phyloP scores from a whole-genome alignment of 2,797 vertebrate genomes.

The Hipposideros larvatus region DNA sequence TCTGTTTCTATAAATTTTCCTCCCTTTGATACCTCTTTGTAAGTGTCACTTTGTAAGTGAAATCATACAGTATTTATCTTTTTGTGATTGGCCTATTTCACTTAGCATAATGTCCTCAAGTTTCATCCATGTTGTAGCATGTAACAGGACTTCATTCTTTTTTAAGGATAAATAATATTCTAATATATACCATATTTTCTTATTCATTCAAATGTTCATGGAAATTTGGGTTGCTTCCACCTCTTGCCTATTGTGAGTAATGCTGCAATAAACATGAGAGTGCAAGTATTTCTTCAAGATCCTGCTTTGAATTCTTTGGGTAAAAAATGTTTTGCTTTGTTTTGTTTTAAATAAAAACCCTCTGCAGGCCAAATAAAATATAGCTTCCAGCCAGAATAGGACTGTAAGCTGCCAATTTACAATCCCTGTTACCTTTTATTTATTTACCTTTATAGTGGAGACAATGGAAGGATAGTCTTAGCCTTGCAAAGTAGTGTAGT shows the following conservation, averaged over 20 bases:
- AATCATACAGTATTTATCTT: background rate
- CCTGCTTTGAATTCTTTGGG: constrained; percentile 36
- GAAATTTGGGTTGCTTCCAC: background rate
- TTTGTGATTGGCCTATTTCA: background rate
- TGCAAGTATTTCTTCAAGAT: background rate
- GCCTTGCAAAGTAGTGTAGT: background rate
- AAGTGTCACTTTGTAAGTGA: no score
- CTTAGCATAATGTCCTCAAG: background rate
- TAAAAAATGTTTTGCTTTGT: background rate
- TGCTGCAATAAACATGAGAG: background rate
- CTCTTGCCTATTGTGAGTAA: background rate
- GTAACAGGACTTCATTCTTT: constrained; percentile 34
- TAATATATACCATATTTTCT: background rate
- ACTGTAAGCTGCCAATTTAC: background rate
- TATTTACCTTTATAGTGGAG: constrained; percentile 1
- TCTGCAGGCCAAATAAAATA: constrained; percentile 45
- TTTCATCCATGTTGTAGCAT: background rate
- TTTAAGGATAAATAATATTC: background rate
- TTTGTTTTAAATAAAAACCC: background rate
- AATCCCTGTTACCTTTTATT: background rate
- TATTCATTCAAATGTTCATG: background rate
- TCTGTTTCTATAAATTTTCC: background rate
- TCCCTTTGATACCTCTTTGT: background rate
- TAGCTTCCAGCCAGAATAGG: background rate
- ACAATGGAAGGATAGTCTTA: background rate